phyloP scores from a whole-genome alignment of 2,888 invertebrate genomes.

The Gisinianus flammeolus region DNA sequence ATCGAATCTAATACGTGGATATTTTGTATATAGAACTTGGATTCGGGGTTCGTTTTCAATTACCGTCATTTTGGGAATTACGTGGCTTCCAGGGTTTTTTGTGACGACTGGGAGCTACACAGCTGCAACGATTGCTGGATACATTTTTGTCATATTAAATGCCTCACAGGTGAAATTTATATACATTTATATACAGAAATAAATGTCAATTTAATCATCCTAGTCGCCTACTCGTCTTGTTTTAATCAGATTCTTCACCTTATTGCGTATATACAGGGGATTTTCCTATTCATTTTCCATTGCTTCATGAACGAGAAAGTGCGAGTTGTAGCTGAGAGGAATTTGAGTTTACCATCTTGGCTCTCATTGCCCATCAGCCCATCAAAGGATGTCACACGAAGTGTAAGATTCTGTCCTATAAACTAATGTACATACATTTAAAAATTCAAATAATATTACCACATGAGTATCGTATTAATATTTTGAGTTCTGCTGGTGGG shows the following conservation, averaged over 20 bases:
- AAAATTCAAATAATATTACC: too few species aligned
- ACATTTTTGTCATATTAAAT: conserved; percentile 43
- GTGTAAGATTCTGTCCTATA: conserved; percentile 23
- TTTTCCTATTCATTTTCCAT: conserved; percentile 55
- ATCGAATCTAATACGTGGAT: too few species aligned
- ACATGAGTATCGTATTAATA: too few species aligned
- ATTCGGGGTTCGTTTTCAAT: conserved; percentile 40
- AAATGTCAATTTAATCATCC: too few species aligned
- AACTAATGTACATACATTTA: background rate
- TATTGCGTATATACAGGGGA: conserved; percentile 43
- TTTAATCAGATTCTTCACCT: background rate
- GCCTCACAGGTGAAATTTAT: conserved; percentile 45
- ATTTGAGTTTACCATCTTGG: conserved; percentile 51
- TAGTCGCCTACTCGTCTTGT: background rate
- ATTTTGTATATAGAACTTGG: conserved; percentile 38
- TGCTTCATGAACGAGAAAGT: conserved; percentile 57
- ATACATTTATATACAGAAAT: background rate
- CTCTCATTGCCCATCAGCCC: conserved; percentile 40
- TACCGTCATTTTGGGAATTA: conserved; percentile 42
- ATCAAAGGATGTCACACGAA: conserved; percentile 25
- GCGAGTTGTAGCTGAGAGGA: conserved; percentile 42
- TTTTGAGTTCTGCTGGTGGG: background rate
- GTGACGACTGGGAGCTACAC: conserved; percentile 21
- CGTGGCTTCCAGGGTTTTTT: conserved; percentile 44
- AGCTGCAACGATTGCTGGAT: conserved; percentile 23